Conservation (phyloP, 2,113 vertebrate genomes). For the Melozone crissalis region DNA sequence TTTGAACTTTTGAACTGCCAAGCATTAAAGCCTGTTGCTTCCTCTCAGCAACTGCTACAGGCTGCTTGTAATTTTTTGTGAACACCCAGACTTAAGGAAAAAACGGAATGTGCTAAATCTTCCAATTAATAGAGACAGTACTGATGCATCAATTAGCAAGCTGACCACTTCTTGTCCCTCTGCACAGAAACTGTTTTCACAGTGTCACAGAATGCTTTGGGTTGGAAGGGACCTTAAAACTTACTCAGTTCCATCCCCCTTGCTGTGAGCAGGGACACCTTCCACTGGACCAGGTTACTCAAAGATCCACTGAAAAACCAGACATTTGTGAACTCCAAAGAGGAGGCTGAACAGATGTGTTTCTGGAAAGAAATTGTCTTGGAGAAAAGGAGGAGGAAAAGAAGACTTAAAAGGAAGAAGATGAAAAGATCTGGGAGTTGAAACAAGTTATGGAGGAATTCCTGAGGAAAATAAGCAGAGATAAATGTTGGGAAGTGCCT, state of each 20-base stretch:
- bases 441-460: not conserved
- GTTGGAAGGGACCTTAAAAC: not conserved
- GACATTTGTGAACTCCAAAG: not conserved
- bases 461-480: not conserved
- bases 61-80: not conserved
- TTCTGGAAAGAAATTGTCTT: not conserved
- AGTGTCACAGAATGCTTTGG: not conserved
- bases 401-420: not conserved
- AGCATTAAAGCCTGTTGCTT: not conserved
- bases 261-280: not conserved
- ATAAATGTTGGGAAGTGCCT: not conserved
- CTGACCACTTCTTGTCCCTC: not conserved
- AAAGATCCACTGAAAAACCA: not conserved
- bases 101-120: not conserved
- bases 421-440: not conserved
- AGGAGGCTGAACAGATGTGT: not conserved
- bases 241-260: not conserved
- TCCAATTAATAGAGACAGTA: not conserved
- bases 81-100: not conserved
- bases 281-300: not conserved
- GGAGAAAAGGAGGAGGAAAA: not conserved
- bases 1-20: conserved; percentile 20
- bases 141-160: not conserved
- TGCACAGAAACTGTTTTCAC: not conserved
- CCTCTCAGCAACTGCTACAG: not conserved